A percentile compares a stretch with the other conserved stretches of the same genome.
Conservation (phyloP, 2,113 vertebrate species). For the Miniopterus natalensis region DNA sequence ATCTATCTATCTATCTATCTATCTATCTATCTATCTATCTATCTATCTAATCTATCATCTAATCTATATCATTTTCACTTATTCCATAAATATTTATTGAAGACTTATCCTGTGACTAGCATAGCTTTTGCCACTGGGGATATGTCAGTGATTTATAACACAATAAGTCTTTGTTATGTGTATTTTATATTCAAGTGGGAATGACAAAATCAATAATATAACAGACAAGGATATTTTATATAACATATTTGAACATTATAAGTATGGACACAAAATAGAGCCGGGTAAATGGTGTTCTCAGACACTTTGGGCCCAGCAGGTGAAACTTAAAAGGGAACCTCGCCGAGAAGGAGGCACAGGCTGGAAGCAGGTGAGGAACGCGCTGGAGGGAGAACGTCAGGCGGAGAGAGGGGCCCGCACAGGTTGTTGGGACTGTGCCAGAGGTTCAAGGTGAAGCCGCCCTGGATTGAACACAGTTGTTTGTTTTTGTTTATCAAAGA, state of each 20-base stretch:
- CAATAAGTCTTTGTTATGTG: not conserved
- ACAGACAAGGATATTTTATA: not conserved
- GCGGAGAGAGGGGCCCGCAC: not conserved
- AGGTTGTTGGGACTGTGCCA: not conserved
- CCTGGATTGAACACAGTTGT: not conserved
- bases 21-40: no score
- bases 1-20: no score
- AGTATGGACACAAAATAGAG: not conserved
- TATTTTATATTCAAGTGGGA: not conserved
- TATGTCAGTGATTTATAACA: not conserved
- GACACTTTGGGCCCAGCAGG: not conserved
- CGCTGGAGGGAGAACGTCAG: not conserved
- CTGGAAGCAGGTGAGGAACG: not conserved
- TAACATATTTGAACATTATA: not conserved
- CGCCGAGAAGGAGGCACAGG: not conserved
- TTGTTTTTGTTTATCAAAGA: slow-evolving; percentile 7
- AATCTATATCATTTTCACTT: not conserved
- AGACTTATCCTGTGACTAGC: not conserved
- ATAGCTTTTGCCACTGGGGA: not conserved
- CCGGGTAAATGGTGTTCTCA: not conserved
- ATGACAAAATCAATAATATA: not conserved
- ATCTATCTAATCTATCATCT: no score
- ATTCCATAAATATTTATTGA: not conserved
- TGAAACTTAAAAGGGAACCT: slow-evolving; percentile 22
- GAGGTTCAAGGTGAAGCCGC: not conserved